A percentile compares a stretch with the other conserved stretches of the same genome.
Evolutionary conservation across 2,888 invertebrate genomes (phyloP).

Genomic region (Philhelius pedissequus): DNA sequence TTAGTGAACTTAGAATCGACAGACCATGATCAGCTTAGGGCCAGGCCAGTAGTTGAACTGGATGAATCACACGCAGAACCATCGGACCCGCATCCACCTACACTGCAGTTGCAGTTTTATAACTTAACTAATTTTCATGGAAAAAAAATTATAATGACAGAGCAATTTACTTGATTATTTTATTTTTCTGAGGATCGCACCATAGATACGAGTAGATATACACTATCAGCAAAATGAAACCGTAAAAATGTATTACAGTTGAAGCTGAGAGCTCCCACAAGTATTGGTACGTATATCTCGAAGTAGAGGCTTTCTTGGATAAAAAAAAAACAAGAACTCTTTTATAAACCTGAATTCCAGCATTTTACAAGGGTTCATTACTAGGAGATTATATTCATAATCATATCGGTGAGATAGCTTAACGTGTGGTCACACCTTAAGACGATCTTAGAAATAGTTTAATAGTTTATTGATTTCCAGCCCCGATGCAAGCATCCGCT

Average conservation of each 20-base stretch:
- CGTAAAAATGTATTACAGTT: not conserved
- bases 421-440: slow-evolving; percentile 31
- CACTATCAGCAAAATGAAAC: not conserved
- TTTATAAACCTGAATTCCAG: slow-evolving; percentile 35
- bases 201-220: not conserved
- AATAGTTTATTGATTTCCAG: not conserved
- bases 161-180: slow-evolving; percentile 33
- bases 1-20: slow-evolving; percentile 14
- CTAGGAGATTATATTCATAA: not conserved
- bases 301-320: not conserved
- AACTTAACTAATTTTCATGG: slow-evolving; percentile 4
- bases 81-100: not conserved
- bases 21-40: slow-evolving; percentile 24
- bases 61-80: slow-evolving; percentile 23
- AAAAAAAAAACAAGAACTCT: not conserved
- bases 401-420: not conserved
- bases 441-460: not conserved
- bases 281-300: not conserved
- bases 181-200: slow-evolving; percentile 19
- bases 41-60: not conserved
- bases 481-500: too few relatives aligned
- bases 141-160: slow-evolving; percentile 25
- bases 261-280: not conserved
- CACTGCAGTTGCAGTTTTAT: not conserved
- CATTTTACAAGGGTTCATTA: not conserved